Percentiles rank a stretch among this genome's conserved stretches.
phyloP scores from a whole-genome alignment of 2,888 invertebrate species.

The Rotaria socialis region DNA sequence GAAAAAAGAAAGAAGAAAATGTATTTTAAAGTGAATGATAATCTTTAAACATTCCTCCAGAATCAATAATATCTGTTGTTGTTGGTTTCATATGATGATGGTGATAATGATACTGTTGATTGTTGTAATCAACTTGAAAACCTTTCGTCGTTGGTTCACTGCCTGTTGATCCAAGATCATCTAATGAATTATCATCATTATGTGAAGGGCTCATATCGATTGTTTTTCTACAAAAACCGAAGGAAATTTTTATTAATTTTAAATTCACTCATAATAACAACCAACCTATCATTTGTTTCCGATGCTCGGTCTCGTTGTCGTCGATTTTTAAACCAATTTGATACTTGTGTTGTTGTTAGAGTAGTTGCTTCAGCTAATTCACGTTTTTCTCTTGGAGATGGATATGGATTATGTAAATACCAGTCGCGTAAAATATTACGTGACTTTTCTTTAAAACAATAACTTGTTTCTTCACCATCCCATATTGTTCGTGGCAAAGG shows the following conservation, averaged over 20 bases:
- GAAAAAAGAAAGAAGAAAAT: neutral
- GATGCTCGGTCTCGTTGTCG: constrained; percentile 89
- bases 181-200: constrained; percentile 23
- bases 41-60: neutral
- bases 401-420: constrained; percentile 82
- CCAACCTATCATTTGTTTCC: constrained; percentile 66
- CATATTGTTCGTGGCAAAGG: constrained; percentile 94
- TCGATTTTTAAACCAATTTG: constrained; percentile 97
- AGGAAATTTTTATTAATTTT: neutral
- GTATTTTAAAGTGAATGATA: constrained; percentile 12
- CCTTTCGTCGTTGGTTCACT: constrained; percentile 6
- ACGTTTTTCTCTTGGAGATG: constrained; percentile 87
- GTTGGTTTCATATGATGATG: neutral
- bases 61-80: neutral
- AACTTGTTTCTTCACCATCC: constrained; percentile 95
- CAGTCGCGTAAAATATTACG: constrained; percentile 79
- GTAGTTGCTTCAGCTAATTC: constrained; percentile 90
- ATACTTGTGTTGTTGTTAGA: constrained; percentile 84
- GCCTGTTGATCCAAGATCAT: constrained; percentile 8
- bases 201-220: constrained; percentile 1
- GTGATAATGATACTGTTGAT: constrained; percentile 10
- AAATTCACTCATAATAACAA: neutral
- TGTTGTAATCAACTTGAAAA: neutral
- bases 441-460: constrained; percentile 83
- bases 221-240: neutral